Evolutionary conservation across 2,888 invertebrate species (phyloP).

Genomic region (Dysmachus trigonus): DNA sequence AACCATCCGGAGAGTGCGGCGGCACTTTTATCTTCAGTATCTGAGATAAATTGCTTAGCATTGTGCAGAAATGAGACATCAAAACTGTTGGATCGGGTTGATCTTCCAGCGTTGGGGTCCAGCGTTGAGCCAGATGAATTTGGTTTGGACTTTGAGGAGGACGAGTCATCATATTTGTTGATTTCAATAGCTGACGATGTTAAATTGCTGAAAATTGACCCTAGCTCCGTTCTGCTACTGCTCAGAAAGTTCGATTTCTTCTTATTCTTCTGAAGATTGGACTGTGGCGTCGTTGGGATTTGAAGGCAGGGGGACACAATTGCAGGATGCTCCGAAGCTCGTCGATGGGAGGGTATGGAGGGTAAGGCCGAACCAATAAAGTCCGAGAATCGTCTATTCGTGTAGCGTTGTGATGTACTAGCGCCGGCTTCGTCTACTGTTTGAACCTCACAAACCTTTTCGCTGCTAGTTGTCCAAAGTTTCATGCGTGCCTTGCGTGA

Average conservation of each 20-base stretch:
- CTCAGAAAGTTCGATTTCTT: constrained; percentile 71
- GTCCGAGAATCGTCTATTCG: constrained; percentile 76
- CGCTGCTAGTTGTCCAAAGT: constrained; percentile 83
- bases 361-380: constrained; percentile 67
- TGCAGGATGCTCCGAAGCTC: constrained; percentile 80
- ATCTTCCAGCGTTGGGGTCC: constrained; percentile 64
- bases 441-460: constrained; percentile 84
- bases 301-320: constrained; percentile 58
- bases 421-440: constrained; percentile 75
- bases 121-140: constrained; percentile 55
- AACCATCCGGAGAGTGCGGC: constrained; percentile 78
- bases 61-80: constrained; percentile 78
- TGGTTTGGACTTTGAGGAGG: constrained; percentile 55
- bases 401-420: constrained; percentile 69
- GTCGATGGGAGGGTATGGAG: constrained; percentile 69
- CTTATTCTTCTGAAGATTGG: constrained; percentile 55
- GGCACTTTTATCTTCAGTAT: constrained; percentile 66
- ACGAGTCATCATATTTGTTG: constrained; percentile 71
- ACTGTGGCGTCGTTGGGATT: constrained; percentile 54
- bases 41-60: constrained; percentile 62
- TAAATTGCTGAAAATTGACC: constrained; percentile 74
- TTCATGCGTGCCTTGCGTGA: constrained; percentile 85
- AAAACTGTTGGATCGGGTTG: constrained; percentile 84
- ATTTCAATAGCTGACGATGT: constrained; percentile 85
- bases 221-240: constrained; percentile 82